Conservation (phyloP, 2,888 invertebrate genomes). For the Xylocampa areola region DNA sequence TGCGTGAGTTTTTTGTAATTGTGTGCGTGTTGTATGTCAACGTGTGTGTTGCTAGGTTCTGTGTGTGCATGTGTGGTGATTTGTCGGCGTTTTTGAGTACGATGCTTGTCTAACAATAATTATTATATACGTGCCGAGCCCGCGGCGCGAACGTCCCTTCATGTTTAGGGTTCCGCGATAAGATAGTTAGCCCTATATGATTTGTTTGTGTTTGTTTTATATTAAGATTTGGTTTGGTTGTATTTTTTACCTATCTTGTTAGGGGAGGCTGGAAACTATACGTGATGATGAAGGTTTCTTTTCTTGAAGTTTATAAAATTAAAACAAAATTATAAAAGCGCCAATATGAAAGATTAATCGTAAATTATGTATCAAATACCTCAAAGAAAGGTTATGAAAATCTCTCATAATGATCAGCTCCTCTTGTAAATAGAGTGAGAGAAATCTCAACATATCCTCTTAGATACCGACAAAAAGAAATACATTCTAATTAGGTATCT, state of each 20-base stretch:
- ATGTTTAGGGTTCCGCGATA: slow-evolving; percentile 59
- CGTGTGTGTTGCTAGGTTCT: slow-evolving; percentile 51
- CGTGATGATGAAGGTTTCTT: slow-evolving; percentile 5
- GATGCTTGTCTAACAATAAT: slow-evolving; percentile 86
- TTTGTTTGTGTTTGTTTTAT: slow-evolving; percentile 54
- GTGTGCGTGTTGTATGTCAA: slow-evolving; percentile 17
- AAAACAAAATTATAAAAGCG: too few relatives aligned
- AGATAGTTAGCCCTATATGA: slow-evolving; percentile 57
- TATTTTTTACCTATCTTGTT: slow-evolving; percentile 31
- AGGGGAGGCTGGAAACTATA: slow-evolving; percentile 35
- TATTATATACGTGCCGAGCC: slow-evolving; percentile 87
- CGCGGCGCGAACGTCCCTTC: slow-evolving; percentile 67
- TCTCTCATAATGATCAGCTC: too few relatives aligned
- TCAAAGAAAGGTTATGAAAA: too few relatives aligned
- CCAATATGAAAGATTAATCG: too few relatives aligned
- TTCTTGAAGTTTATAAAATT: neutral
- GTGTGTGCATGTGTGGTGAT: slow-evolving; percentile 66
- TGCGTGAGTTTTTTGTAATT: slow-evolving; percentile 13
- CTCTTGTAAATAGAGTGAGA: too few relatives aligned
- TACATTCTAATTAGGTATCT: too few relatives aligned
- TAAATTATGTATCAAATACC: too few relatives aligned
- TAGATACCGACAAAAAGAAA: too few relatives aligned
- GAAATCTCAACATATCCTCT: too few relatives aligned
- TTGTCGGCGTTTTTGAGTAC: slow-evolving; percentile 86
- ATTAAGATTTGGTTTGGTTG: slow-evolving; percentile 46